These are phyloP conservation scores for Agriopis leucophaearia DNA, from an alignment of 2,888 invertebrate species.

Conservation along the genomic window DNA sequence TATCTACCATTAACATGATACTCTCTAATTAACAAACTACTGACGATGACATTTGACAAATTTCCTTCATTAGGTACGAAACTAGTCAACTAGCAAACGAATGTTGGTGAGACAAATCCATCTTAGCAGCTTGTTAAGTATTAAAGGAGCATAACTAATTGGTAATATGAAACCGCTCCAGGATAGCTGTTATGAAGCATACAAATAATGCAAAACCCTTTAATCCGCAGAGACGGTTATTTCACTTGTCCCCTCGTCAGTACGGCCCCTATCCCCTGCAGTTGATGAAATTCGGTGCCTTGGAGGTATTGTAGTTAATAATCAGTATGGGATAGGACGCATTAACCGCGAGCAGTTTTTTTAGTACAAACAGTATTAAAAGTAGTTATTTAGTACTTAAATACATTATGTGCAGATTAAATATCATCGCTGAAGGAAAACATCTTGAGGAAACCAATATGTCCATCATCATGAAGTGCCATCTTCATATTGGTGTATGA, in stretches of 20 bases:
- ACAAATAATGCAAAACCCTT: slow-evolving; percentile 84
- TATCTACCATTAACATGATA: background rate
- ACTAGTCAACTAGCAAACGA: slow-evolving; percentile 29
- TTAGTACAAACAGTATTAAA: no score
- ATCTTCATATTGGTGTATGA: no score
- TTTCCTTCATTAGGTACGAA: slow-evolving; percentile 16
- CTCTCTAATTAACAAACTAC: slow-evolving; percentile 4
- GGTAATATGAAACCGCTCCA: slow-evolving; percentile 83
- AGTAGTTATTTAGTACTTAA: no score
- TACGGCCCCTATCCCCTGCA: slow-evolving; percentile 55
- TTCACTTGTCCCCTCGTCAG: slow-evolving; percentile 82
- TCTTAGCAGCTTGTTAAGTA: slow-evolving; percentile 68
- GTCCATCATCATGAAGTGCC: no score
- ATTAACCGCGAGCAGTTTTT: background rate
- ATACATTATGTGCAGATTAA: no score
- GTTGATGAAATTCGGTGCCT: slow-evolving; percentile 79
- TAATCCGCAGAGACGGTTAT: slow-evolving; percentile 81
- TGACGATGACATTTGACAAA: slow-evolving; percentile 14
- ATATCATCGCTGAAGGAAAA: no score
- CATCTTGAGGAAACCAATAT: no score
- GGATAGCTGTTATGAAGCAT: slow-evolving; percentile 76
- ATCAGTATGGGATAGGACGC: slow-evolving; percentile 18
- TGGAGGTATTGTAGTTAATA: slow-evolving; percentile 54
- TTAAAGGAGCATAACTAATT: slow-evolving; percentile 77
- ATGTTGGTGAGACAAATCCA: slow-evolving; percentile 30